Evolutionary conservation across 2,888 invertebrate genomes (phyloP).

Genomic region (Synergus itoensis): DNA sequence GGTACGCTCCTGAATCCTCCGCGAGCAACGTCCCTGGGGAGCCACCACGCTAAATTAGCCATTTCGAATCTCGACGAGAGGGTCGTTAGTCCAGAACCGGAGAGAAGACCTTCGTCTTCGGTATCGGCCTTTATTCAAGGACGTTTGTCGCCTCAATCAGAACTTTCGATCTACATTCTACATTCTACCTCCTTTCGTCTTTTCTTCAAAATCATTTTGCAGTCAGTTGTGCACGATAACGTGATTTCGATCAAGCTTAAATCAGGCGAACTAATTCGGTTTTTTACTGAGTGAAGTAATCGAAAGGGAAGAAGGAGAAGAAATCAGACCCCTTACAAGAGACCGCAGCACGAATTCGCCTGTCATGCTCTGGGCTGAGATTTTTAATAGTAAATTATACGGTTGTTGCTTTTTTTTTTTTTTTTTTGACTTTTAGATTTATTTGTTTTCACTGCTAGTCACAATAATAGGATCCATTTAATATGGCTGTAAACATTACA

Average conservation of each 20-base stretch:
- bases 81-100: conserved; percentile 60
- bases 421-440: not conserved
- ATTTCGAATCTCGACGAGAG: conserved; percentile 75
- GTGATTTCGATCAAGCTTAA: conserved; percentile 61
- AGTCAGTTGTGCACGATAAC: conserved; percentile 58
- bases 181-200: conserved; percentile 3
- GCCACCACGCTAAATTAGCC: conserved; percentile 75
- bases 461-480: not conserved
- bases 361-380: conserved; percentile 9
- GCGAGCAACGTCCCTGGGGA: conserved; percentile 66
- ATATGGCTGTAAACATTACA: not conserved
- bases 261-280: conserved; percentile 70
- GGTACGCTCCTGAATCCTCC: conserved; percentile 54
- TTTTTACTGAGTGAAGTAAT: conserved; percentile 49
- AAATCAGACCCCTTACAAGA: conserved; percentile 39
- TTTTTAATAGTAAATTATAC: conserved; percentile 37
- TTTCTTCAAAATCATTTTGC: conserved; percentile 58
- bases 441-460: not conserved
- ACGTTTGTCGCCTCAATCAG: conserved; percentile 38
- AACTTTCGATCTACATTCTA: not conserved
- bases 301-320: conserved; percentile 57
- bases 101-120: conserved; percentile 45
- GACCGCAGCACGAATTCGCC: not conserved
- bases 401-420: not conserved
- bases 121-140: conserved; percentile 33